Evolutionary conservation across 64 coral and sea anemone species (phyloP).

Genomic region (Stichodactyla mertensii): DNA sequence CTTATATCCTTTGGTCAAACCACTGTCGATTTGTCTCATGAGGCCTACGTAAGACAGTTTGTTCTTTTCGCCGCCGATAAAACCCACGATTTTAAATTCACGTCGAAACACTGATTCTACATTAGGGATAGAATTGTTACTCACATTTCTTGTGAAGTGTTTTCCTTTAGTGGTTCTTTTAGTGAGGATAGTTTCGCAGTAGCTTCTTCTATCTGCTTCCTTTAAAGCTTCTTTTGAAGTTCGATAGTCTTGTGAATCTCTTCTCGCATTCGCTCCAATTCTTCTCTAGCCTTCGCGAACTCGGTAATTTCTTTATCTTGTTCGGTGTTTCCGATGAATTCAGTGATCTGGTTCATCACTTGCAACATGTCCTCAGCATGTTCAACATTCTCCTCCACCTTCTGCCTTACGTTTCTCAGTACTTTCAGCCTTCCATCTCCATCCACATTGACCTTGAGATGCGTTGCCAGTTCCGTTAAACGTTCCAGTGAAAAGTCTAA

Average conservation of each 20-base stretch:
- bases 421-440: too few species aligned
- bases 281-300: background rate
- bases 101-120: too few species aligned
- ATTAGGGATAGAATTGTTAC: background rate
- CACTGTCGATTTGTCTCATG: slow-evolving; percentile 52
- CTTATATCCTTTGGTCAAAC: slow-evolving; percentile 42
- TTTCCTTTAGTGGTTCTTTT: background rate
- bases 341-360: background rate
- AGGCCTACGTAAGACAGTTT: slow-evolving; percentile 41
- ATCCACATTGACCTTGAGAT: background rate
- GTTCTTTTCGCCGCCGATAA: slow-evolving; percentile 40
- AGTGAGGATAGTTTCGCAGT: background rate
- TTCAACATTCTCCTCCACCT: background rate
- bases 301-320: background rate
- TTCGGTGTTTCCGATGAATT: slow-evolving; percentile 11
- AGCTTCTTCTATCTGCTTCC: background rate
- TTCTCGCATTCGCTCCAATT: background rate
- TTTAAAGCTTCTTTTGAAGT: too few species aligned
- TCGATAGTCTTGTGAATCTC: background rate
- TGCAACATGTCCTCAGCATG: background rate
- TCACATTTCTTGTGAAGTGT: background rate
- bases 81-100: slow-evolving; percentile 28
- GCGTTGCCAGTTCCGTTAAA: slow-evolving; percentile 1
- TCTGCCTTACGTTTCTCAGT: background rate
- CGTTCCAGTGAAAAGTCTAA: background rate